Conservation (phyloP, 2,113 vertebrate genomes). For the Pachypanchax playfairii region DNA sequence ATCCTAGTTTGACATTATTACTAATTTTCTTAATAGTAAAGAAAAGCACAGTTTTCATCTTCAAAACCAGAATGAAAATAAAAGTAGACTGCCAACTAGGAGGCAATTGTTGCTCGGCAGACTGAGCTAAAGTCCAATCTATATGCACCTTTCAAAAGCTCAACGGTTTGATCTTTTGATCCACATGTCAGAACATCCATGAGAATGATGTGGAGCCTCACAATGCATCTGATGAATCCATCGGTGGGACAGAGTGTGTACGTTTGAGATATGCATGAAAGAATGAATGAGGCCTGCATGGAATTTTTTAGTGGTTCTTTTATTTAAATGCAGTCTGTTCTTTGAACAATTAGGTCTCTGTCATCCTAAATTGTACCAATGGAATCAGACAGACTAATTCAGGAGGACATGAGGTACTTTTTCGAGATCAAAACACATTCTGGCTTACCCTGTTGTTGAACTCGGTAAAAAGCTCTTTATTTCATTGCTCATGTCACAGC, state of each 20-base stretch:
- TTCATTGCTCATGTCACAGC: conserved; percentile 47
- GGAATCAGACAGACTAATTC: conserved; percentile 44
- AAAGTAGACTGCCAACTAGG: conserved; percentile 25
- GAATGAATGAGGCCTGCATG: neutral
- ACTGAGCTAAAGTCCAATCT: neutral
- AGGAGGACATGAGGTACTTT: conserved; percentile 35
- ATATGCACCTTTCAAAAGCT: neutral
- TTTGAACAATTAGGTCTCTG: conserved; percentile 38
- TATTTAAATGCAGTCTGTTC: conserved; percentile 13
- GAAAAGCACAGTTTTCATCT: conserved; percentile 18
- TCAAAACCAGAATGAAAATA: conserved; percentile 29
- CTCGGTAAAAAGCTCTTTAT: conserved; percentile 39
- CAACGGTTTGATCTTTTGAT: neutral
- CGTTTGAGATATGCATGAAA: neutral
- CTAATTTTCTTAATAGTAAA: neutral
- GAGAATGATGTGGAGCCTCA: neutral
- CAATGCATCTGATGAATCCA: neutral
- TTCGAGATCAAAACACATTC: conserved; percentile 13
- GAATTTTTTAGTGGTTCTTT: neutral
- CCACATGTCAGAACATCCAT: neutral
- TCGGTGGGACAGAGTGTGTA: neutral
- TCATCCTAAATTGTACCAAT: conserved; percentile 35
- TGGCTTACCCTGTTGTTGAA: conserved; percentile 26
- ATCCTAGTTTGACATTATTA: neutral
- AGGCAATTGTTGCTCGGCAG: neutral